Evolutionary conservation across 2,113 vertebrate genomes (phyloP).

Genomic region (Embiotoca jacksoni): DNA sequence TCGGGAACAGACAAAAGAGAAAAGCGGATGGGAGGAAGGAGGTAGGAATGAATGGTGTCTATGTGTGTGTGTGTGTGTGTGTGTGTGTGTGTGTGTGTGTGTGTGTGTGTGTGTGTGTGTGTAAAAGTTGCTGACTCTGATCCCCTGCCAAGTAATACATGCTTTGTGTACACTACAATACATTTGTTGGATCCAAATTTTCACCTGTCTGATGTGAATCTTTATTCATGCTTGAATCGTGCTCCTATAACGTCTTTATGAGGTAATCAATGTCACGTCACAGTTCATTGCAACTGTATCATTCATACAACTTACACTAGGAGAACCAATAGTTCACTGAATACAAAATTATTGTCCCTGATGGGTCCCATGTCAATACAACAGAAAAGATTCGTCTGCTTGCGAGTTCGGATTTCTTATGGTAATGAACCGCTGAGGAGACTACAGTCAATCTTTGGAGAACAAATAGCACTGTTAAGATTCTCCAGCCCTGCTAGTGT

Average conservation of each 20-base stretch:
- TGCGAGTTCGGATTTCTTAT: slow-evolving; percentile 12
- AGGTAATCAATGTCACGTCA: slow-evolving; percentile 32
- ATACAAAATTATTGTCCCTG: slow-evolving; percentile 23
- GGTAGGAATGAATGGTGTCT: neutral
- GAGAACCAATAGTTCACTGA: neutral
- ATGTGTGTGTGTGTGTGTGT: slow-evolving; percentile 8
- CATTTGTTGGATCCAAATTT: neutral
- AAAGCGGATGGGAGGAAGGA: neutral
- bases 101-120: too few species aligned
- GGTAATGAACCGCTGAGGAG: slow-evolving; percentile 9
- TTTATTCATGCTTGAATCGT: slow-evolving; percentile 10
- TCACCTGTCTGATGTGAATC: slow-evolving; percentile 7
- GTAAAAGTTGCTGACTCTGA: slow-evolving; percentile 37
- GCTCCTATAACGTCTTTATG: neutral
- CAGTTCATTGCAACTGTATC: slow-evolving; percentile 31
- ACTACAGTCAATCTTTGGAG: neutral
- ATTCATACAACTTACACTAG: slow-evolving; percentile 3
- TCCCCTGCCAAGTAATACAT: neutral
- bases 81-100: too few species aligned
- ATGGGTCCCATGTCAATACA: slow-evolving; percentile 10
- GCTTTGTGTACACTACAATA: slow-evolving; percentile 8
- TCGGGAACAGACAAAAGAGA: slow-evolving; percentile 43
- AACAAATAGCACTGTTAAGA: neutral
- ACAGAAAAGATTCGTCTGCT: slow-evolving; percentile 9
- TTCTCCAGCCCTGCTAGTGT: neutral